Percentiles rank a stretch among this genome's conserved stretches.
Evolutionary conservation across 1,140 invertebrate genomes (phyloP).

Genomic region (Drosophila seguyi): DNA sequence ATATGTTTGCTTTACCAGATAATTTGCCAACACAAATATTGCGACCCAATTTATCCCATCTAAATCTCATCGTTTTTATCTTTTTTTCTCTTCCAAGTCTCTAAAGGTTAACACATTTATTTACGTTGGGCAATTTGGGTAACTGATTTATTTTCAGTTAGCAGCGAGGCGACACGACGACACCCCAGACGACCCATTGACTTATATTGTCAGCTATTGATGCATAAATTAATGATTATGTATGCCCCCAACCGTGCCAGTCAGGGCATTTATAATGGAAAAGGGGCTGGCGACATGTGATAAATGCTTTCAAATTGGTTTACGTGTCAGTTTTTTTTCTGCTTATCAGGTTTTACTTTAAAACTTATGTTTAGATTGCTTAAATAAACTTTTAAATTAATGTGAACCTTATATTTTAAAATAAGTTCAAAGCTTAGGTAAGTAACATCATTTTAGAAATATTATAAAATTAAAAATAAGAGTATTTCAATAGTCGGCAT

Average conservation of each 20-base stretch:
- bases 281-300: slow-evolving; percentile 16
- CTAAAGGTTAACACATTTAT: slow-evolving; percentile 60
- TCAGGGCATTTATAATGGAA: background rate
- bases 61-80: slow-evolving; percentile 19
- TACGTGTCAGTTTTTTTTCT: slow-evolving; percentile 3
- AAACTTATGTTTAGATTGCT: background rate
- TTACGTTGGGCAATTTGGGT: slow-evolving; percentile 72
- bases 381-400: background rate
- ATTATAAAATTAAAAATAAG: background rate
- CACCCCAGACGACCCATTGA: slow-evolving; percentile 78
- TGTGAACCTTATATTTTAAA: background rate
- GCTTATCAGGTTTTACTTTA: background rate
- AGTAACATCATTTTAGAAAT: background rate
- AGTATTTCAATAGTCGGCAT: background rate
- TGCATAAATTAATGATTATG: slow-evolving; percentile 83
- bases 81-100: slow-evolving; percentile 7
- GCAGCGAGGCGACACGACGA: slow-evolving; percentile 46
- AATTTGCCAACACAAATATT: slow-evolving; percentile 30
- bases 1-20: slow-evolving; percentile 15
- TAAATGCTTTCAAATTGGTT: slow-evolving; percentile 51
- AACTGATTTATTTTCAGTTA: slow-evolving; percentile 80
- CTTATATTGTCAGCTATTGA: slow-evolving; percentile 83
- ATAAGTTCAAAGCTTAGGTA: background rate
- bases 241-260: slow-evolving; percentile 21
- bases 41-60: slow-evolving; percentile 42